These are phyloP conservation scores for Sebastes miniatus DNA, from an alignment of 2,797 vertebrate genomes.

Conservation along the genomic window DNA sequence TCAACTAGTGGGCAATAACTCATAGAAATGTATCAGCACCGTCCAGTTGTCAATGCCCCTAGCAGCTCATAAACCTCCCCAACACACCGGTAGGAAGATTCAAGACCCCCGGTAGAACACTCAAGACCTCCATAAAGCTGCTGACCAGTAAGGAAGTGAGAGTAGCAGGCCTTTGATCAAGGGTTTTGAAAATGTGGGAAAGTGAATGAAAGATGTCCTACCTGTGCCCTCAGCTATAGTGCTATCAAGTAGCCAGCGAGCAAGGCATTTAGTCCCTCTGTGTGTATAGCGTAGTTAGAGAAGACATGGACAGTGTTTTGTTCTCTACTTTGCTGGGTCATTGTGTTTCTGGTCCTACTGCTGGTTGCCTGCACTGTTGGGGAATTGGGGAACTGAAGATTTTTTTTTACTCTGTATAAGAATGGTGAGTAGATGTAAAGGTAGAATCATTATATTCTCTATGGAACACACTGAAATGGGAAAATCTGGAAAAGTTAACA, in stretches of 20 bases:
- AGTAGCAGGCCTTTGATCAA: not conserved
- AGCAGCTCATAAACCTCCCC: slow-evolving; percentile 35
- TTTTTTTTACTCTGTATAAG: not conserved
- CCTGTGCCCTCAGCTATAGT: not conserved
- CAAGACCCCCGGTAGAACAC: slow-evolving; percentile 18
- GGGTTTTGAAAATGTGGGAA: not conserved
- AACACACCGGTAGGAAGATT: slow-evolving; percentile 4
- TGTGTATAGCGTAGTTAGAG: no score
- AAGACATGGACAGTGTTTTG: no score
- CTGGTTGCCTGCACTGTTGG: not conserved
- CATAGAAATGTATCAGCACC: slow-evolving; percentile 25
- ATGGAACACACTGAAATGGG: not conserved
- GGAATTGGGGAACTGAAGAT: not conserved
- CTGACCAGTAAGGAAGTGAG: not conserved
- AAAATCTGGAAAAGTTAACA: slow-evolving; percentile 2
- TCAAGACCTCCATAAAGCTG: slow-evolving; percentile 32
- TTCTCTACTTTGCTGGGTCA: not conserved
- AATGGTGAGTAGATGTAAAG: not conserved
- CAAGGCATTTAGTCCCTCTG: no score
- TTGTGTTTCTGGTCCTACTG: not conserved
- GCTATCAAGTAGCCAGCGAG: not conserved
- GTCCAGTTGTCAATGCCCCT: slow-evolving; percentile 21
- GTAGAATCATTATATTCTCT: not conserved
- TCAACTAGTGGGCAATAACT: slow-evolving; percentile 26
- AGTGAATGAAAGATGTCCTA: not conserved